Percentiles rank a stretch among this genome's conserved stretches.
Conservation (phyloP, 2,888 invertebrate species). For the Ennomos erosarius region DNA sequence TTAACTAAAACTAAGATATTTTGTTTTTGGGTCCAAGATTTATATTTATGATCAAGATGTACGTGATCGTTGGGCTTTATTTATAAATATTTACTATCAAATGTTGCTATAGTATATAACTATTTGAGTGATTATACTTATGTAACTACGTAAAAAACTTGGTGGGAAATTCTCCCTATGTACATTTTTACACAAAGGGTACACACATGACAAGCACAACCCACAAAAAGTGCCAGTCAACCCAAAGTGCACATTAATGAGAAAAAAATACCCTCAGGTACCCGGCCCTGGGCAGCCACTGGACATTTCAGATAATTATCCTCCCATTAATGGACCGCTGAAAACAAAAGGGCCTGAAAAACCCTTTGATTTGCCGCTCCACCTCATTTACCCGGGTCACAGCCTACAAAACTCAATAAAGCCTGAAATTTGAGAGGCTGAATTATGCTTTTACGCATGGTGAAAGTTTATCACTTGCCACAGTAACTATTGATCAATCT, state of each 20-base stretch:
- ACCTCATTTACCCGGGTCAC: conserved; percentile 75
- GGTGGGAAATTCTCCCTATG: no score
- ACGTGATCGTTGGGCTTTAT: no score
- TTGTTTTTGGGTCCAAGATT: no score
- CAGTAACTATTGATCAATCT: background rate
- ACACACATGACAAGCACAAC: background rate
- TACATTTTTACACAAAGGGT: no score
- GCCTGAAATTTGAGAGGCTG: conserved; percentile 68
- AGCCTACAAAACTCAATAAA: conserved; percentile 70
- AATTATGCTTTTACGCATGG: conserved; percentile 40
- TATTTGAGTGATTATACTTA: no score
- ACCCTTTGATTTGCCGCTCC: conserved; percentile 82
- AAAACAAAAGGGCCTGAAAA: conserved; percentile 72
- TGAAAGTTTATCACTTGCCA: conserved; percentile 12
- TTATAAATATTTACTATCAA: no score
- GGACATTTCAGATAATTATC: conserved; percentile 68
- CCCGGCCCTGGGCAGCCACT: conserved; percentile 42
- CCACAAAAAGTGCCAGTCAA: conserved; percentile 32
- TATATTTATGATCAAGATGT: no score
- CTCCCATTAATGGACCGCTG: conserved; percentile 63
- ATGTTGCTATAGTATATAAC: no score
- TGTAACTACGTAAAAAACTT: no score
- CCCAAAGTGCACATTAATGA: conserved; percentile 35
- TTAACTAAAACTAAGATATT: no score
- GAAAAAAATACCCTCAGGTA: conserved; percentile 33